These are phyloP conservation scores for Lissonota sp. DNA, from an alignment of 2,888 invertebrate genomes.

Conservation along the genomic window DNA sequence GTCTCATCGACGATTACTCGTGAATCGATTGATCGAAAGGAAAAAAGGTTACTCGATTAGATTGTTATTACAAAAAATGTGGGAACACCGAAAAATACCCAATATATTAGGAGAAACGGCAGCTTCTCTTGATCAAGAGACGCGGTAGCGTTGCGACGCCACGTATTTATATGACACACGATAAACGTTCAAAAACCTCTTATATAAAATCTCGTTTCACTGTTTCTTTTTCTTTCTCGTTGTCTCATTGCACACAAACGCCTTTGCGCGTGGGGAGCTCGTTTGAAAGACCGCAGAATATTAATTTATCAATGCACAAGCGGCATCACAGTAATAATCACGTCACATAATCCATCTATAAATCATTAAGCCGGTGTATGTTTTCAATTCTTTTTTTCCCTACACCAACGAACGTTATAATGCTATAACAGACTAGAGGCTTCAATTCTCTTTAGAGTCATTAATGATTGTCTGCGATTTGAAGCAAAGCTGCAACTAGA, in stretches of 20 bases:
- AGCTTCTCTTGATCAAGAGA: too few species aligned
- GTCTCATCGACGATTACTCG: too few species aligned
- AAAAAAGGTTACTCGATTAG: too few species aligned
- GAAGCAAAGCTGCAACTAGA: constrained; percentile 71
- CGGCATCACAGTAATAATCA: constrained; percentile 75
- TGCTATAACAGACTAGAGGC: constrained; percentile 26
- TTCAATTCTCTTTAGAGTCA: constrained; percentile 41
- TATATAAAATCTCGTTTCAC: constrained; percentile 13
- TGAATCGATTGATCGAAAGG: too few species aligned
- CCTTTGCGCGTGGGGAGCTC: constrained; percentile 24
- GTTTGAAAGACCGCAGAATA: constrained; percentile 65
- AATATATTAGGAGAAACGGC: too few species aligned
- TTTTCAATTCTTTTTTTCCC: constrained; percentile 57
- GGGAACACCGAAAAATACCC: too few species aligned
- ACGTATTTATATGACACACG: too few species aligned
- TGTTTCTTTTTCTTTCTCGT: constrained; percentile 21
- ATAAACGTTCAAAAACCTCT: too few species aligned
- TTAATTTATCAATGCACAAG: constrained; percentile 79
- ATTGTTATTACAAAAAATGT: too few species aligned
- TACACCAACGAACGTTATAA: constrained; percentile 61
- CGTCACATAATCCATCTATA: constrained; percentile 78
- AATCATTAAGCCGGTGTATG: constrained; percentile 72
- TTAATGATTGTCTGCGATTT: constrained; percentile 42
- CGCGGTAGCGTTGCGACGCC: too few species aligned
- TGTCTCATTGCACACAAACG: constrained; percentile 60